phyloP scores from a whole-genome alignment of 1,140 invertebrate species.

The Leptinotarsa defecta region DNA sequence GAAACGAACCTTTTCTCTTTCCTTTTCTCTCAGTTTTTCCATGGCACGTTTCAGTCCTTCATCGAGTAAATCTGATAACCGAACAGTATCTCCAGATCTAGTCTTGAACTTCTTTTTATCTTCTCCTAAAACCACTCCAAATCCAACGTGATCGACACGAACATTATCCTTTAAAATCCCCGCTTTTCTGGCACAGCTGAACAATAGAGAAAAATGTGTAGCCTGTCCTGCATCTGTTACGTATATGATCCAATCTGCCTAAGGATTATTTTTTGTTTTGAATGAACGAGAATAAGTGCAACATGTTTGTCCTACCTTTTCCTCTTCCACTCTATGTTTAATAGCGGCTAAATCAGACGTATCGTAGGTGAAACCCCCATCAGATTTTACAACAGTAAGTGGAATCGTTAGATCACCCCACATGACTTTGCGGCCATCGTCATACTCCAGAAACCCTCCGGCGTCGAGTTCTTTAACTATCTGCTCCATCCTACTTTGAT shows the following conservation, averaged over 20 bases:
- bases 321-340: conserved; percentile 84
- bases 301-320: conserved; percentile 61
- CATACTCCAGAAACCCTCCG: conserved; percentile 76
- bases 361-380: conserved; percentile 98
- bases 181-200: conserved; percentile 71
- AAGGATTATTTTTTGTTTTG: no score
- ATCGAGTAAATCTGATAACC: conserved; percentile 88
- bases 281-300: no score
- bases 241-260: conserved; percentile 89
- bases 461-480: conserved; percentile 81
- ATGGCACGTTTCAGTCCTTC: conserved; percentile 87
- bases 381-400: conserved; percentile 94
- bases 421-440: conserved; percentile 94
- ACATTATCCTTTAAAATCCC: conserved; percentile 68
- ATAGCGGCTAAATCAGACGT: conserved; percentile 97
- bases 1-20: conserved; percentile 70
- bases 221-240: conserved; percentile 93
- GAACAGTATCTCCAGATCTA: conserved; percentile 93
- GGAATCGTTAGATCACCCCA: conserved; percentile 79
- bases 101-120: conserved; percentile 99
- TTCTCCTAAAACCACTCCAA: conserved; percentile 97
- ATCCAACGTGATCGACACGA: conserved; percentile 88
- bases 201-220: conserved; percentile 83
- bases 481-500: conserved; percentile 88
- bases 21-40: conserved; percentile 90